Evolutionary conservation across 2,888 invertebrate species (phyloP), one percentile per base, ranked within the genome.

Genomic region (Acleris laterana): DNA sequence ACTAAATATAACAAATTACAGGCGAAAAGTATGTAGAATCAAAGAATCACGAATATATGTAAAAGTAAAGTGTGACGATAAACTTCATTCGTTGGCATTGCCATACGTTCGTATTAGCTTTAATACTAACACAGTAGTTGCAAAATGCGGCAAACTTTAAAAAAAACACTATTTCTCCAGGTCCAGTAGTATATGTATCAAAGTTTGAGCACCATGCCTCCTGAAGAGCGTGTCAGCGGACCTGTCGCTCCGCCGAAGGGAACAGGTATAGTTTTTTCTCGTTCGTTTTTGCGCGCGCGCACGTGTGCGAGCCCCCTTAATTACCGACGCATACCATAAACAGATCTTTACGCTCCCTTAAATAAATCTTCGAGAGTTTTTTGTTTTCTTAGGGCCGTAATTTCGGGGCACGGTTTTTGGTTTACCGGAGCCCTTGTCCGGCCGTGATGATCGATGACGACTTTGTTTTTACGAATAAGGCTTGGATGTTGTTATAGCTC

Each of bases 261-360:
- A 90, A 91, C 92, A 92, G 93, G 93, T 92, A 91, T 85, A 80
- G 78, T 82, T 91, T 91, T 92, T 92, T 90, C 82, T 82, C 84
- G 77, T 83, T 81, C 84, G 84, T 90, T 90, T 90, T 88, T 90
- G 89, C 90, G 88, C 72, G 77, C 77, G 86, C 90, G 91, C 93
- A 91, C 92, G 90, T 90, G 91, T 91, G 89, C 87, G 80, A 88
- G 85, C 88, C 90, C 38, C 92, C 92, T 92, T 93, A 92, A 93
- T 93, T 93, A 93, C 90, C 85, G 84, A 88, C 92, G 90, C 93
- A 93, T 93, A 93, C 93, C 93, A 93, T 93, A 93, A 93, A 93
- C 93, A 93, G 90, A 93, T 92, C 91, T 93, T 93, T 92, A 92
- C 92, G 93, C 91, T 91, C 88, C 92, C 87, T 93, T 92, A 92